Conservation (phyloP, 2,113 vertebrate species). For the Halcyon malimbica region DNA sequence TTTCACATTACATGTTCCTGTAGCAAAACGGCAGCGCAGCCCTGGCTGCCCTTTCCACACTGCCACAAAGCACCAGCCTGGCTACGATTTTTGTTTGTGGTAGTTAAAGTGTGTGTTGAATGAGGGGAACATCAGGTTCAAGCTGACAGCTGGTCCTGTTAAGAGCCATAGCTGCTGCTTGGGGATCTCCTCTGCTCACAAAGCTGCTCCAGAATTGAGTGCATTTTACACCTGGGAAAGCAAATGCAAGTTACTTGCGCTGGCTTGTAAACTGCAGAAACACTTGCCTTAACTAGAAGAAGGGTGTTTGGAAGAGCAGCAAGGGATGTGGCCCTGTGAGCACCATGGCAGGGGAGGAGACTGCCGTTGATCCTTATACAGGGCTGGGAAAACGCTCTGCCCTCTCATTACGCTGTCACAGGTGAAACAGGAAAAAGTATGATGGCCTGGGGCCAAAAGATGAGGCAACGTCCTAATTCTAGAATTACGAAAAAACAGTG, state of each 20-base stretch:
- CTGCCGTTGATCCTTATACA: background rate
- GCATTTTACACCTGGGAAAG: background rate
- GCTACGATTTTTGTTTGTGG: background rate
- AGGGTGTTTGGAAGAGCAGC: background rate
- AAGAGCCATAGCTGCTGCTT: background rate
- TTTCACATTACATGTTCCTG: rapidly evolving
- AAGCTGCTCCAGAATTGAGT: background rate
- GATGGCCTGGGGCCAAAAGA: background rate
- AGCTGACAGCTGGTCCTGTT: background rate
- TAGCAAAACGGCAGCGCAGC: background rate
- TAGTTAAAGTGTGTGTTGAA: background rate
- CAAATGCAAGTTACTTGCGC: background rate
- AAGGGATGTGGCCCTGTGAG: background rate
- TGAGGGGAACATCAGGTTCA: background rate
- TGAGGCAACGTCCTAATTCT: background rate
- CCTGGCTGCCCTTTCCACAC: rapidly evolving
- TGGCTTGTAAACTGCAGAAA: background rate
- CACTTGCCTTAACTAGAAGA: background rate
- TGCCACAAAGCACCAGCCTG: too few relatives aligned
- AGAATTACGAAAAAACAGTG: background rate
- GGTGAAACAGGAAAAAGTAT: background rate
- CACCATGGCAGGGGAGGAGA: background rate
- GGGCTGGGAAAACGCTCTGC: background rate
- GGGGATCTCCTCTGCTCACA: background rate
- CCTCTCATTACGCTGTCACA: background rate